Evolutionary conservation across 2,888 invertebrate genomes (phyloP).

Genomic region (Oscheius sp.): DNA sequence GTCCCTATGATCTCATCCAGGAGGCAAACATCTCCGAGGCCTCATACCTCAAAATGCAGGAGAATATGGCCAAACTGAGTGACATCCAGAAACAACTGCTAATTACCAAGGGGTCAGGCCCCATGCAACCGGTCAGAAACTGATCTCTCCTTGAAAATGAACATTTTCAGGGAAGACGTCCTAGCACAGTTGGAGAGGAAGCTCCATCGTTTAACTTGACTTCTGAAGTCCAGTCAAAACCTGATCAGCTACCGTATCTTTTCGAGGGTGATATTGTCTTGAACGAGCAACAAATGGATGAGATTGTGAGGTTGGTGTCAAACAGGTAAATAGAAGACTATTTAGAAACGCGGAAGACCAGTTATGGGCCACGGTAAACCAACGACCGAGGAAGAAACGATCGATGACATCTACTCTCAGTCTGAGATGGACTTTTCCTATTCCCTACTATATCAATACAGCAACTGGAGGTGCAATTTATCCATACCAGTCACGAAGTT

Average conservation of each 20-base stretch:
- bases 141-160: not conserved
- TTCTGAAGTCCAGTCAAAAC: constrained; percentile 33
- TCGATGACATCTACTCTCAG: constrained; percentile 56
- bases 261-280: constrained; percentile 71
- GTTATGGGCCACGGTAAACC: constrained; percentile 42
- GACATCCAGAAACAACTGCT: constrained; percentile 5
- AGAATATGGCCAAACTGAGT: constrained; percentile 16
- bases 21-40: constrained; percentile 15
- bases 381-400: constrained; percentile 40
- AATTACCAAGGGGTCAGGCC: too few species aligned
- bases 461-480: constrained; percentile 33
- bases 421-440: constrained; percentile 54
- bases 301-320: constrained; percentile 45
- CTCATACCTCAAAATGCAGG: not conserved
- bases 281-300: constrained; percentile 62
- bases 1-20: constrained; percentile 20
- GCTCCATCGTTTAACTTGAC: not conserved
- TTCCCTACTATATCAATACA: constrained; percentile 60
- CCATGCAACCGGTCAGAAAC: too few species aligned
- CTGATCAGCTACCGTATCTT: constrained; percentile 62
- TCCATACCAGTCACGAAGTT: not conserved
- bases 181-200: not conserved
- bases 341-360: constrained; percentile 48
- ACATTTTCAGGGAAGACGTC: constrained; percentile 2
- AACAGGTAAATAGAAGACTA: not conserved